A percentile compares a stretch with the other conserved stretches of the same genome.
Conservation (phyloP, 2,888 invertebrate genomes). For the Griposia aprilina region DNA sequence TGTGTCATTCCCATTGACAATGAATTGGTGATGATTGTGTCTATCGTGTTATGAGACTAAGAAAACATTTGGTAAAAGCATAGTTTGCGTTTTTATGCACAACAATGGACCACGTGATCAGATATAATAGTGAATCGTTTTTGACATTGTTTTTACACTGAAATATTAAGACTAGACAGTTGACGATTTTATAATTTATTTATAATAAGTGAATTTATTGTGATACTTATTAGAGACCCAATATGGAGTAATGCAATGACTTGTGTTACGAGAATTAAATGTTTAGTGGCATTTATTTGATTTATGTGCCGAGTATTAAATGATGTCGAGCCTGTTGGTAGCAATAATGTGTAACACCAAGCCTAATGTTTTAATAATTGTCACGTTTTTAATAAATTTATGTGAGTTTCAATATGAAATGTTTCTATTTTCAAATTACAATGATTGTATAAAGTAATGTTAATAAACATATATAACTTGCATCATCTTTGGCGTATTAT, state of each 20-base stretch:
- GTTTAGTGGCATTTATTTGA: slow-evolving; percentile 80
- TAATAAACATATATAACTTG: slow-evolving; percentile 89
- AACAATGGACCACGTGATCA: slow-evolving; percentile 89
- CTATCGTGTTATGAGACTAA: slow-evolving; percentile 82
- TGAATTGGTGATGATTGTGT: slow-evolving; percentile 87
- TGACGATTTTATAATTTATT: slow-evolving; percentile 90
- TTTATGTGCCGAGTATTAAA: slow-evolving; percentile 74
- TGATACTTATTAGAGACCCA: slow-evolving; percentile 86
- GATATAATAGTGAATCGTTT: slow-evolving; percentile 87
- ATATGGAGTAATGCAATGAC: slow-evolving; percentile 78
- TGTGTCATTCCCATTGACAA: slow-evolving; percentile 84
- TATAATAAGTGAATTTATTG: slow-evolving; percentile 89
- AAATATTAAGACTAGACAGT: slow-evolving; percentile 85
- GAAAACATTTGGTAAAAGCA: slow-evolving; percentile 82
- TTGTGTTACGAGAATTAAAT: slow-evolving; percentile 79
- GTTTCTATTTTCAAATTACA: slow-evolving; percentile 89
- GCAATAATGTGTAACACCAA: slow-evolving; percentile 83
- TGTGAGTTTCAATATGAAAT: slow-evolving; percentile 86
- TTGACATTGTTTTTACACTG: slow-evolving; percentile 88
- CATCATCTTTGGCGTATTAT: slow-evolving; percentile 72
- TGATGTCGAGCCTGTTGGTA: slow-evolving; percentile 70
- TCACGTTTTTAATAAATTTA: slow-evolving; percentile 86
- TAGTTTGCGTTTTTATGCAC: slow-evolving; percentile 87
- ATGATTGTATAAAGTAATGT: slow-evolving; percentile 89
- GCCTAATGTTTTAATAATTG: slow-evolving; percentile 83